Percentiles rank a stretch among this genome's conserved stretches.
phyloP scores from a whole-genome alignment of 1,140 invertebrate species.

The Helicoverpa zea region DNA sequence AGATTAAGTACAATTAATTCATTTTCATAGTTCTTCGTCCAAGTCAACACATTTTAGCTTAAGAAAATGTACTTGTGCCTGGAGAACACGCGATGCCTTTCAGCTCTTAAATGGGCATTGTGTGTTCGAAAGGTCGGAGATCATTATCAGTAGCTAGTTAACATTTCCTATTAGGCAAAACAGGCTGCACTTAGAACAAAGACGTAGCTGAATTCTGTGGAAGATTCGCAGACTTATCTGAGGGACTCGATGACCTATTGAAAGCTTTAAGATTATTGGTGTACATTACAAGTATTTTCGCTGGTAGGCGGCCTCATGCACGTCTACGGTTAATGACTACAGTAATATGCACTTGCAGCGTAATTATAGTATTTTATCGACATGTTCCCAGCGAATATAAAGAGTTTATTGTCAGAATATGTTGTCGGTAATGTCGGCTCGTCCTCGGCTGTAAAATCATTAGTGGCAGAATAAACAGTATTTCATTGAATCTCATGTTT shows the following conservation, averaged over 20 bases:
- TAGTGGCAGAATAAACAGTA: conserved; percentile 20
- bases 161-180: conserved; percentile 44
- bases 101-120: conserved; percentile 31
- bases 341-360: conserved; percentile 20
- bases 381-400: conserved; percentile 24
- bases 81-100: conserved; percentile 8
- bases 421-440: not conserved
- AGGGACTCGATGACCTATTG: conserved; percentile 2
- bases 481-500: conserved; percentile 35
- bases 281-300: not conserved
- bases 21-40: not conserved
- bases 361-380: conserved; percentile 28
- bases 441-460: conserved; percentile 34
- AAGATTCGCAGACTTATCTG: not conserved
- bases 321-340: conserved; percentile 1
- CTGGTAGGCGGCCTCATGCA: not conserved
- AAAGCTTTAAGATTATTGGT: conserved; percentile 14
- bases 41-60: not conserved
- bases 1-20: not conserved
- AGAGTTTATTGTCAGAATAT: not conserved
- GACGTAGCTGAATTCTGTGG: not conserved
- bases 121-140: conserved; percentile 41
- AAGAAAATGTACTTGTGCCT: not conserved
- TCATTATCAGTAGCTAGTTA: conserved; percentile 38
- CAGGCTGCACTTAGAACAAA: not conserved